Conservation (phyloP, 37 sponge, comb jelly and placozoan genomes). For the Cladorhizidae sp. region DNA sequence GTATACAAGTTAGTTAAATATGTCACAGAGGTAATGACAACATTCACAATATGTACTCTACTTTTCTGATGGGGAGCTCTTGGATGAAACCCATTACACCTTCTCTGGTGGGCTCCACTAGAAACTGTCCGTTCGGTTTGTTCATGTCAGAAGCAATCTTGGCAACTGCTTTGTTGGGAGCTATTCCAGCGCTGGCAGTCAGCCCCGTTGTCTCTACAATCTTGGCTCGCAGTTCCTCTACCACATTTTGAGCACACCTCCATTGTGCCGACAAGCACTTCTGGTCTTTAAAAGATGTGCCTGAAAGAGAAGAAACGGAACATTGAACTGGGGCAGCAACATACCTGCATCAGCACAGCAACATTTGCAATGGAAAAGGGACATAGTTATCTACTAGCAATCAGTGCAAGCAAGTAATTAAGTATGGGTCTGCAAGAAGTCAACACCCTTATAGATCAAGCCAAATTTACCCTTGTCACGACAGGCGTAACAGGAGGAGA, state of each 20-base stretch:
- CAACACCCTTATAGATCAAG: too few relatives aligned
- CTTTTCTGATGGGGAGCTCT: constrained; percentile 90
- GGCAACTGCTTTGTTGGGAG: constrained; percentile 89
- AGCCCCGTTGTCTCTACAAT: constrained; percentile 64
- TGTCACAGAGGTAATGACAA: not conserved
- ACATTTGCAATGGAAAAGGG: too few relatives aligned
- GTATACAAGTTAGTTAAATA: not conserved
- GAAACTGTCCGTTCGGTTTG: constrained; percentile 95
- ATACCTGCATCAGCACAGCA: too few relatives aligned
- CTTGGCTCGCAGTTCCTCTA: constrained; percentile 72
- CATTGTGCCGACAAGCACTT: constrained; percentile 26
- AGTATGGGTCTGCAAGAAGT: too few relatives aligned
- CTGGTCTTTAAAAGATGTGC: too few relatives aligned
- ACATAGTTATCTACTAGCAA: too few relatives aligned
- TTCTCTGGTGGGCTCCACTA: constrained; percentile 69
- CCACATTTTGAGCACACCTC: constrained; percentile 58
- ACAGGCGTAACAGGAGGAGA: too few relatives aligned
- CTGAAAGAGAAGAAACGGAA: too few relatives aligned
- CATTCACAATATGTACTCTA: not conserved
- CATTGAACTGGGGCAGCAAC: too few relatives aligned
- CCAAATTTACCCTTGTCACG: too few relatives aligned
- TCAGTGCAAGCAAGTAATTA: too few relatives aligned
- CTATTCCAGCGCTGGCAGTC: constrained; percentile 98
- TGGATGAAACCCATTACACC: constrained; percentile 76
- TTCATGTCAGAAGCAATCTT: constrained; percentile 95